Evolutionary conservation across 2,888 invertebrate species (phyloP).

Genomic region (Entomobrya multifasciata): DNA sequence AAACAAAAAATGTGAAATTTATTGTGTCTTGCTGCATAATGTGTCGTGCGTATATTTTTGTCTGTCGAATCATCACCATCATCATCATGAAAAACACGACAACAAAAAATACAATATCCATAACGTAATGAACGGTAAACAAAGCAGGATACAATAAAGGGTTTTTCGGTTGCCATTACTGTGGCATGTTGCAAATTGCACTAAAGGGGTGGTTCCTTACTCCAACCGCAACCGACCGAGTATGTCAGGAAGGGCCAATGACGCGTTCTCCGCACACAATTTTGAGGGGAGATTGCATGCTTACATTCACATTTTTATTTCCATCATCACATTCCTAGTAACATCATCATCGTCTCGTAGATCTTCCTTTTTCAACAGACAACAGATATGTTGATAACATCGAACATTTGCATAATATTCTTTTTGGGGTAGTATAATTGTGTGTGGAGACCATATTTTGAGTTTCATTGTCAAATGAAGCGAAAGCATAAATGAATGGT

Average conservation of each 20-base stretch:
- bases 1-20: no score
- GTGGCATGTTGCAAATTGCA: slow-evolving; percentile 67
- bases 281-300: slow-evolving; percentile 16
- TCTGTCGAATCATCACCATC: neutral
- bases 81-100: neutral
- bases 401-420: neutral
- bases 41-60: neutral
- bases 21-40: neutral
- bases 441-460: slow-evolving; percentile 10
- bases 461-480: slow-evolving; percentile 34
- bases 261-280: neutral
- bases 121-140: slow-evolving; percentile 33
- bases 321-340: slow-evolving; percentile 13
- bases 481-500: slow-evolving; percentile 14
- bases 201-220: slow-evolving; percentile 48
- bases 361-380: neutral
- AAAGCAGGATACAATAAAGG: neutral
- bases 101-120: neutral
- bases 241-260: slow-evolving; percentile 51
- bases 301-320: slow-evolving; percentile 1
- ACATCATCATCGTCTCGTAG: neutral
- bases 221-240: slow-evolving; percentile 28
- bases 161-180: slow-evolving; percentile 32
- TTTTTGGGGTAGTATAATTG: neutral
- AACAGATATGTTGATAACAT: slow-evolving; percentile 15